phyloP scores from a whole-genome alignment of 2,888 invertebrate species.

The Tinea semifulvella region DNA sequence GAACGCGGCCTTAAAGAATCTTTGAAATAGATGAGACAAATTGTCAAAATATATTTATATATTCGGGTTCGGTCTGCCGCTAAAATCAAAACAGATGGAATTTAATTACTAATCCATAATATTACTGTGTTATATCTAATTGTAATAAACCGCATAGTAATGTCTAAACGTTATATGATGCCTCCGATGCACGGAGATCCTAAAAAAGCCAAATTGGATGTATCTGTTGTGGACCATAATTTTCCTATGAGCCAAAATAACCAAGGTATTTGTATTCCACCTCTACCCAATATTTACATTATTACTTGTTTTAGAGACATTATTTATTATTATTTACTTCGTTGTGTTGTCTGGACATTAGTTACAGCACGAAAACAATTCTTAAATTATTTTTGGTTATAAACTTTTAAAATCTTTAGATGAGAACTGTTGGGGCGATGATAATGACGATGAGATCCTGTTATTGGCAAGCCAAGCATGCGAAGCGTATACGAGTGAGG shows the following conservation, averaged over 20 bases:
- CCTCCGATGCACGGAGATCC: conserved; percentile 45
- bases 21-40: too few species aligned
- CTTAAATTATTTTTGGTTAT: too few species aligned
- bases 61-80: too few species aligned
- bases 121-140: not conserved
- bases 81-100: not conserved
- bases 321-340: too few species aligned
- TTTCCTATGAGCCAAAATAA: conserved; percentile 53
- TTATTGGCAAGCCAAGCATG: conserved; percentile 57
- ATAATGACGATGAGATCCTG: conserved; percentile 55
- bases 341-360: too few species aligned
- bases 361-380: too few species aligned
- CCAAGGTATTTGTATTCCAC: too few species aligned
- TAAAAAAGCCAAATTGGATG: conserved; percentile 50
- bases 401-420: too few species aligned
- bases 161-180: conserved; percentile 43
- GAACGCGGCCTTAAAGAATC: too few species aligned
- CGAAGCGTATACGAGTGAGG: conserved; percentile 35
- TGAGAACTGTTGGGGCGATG: conserved; percentile 51
- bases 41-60: too few species aligned
- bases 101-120: not conserved
- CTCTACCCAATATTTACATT: too few species aligned
- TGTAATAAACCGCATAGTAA: conserved; percentile 27
- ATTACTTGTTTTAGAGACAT: too few species aligned
- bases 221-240: conserved; percentile 50